These are phyloP conservation scores for Chromobotia macracanthus DNA, from an alignment of 2,797 vertebrate species.

Conservation along the genomic window DNA sequence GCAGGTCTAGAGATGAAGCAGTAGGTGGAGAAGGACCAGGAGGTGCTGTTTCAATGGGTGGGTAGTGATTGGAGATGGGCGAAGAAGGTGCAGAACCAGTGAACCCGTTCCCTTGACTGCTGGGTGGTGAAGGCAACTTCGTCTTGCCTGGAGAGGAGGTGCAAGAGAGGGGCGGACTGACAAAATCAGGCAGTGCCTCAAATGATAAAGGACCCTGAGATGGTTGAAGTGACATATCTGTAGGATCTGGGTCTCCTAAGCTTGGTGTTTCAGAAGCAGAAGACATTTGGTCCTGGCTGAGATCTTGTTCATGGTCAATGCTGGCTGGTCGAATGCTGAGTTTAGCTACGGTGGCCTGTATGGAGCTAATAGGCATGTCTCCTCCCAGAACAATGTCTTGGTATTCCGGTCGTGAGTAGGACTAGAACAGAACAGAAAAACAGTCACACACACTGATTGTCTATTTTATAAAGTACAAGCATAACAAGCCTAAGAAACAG, in stretches of 20 bases:
- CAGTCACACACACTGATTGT: neutral
- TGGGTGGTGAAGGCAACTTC: slow-evolving; percentile 59
- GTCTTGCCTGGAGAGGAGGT: slow-evolving; percentile 65
- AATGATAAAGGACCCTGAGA: slow-evolving; percentile 51
- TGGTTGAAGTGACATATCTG: neutral
- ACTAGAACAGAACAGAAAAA: slow-evolving; percentile 65
- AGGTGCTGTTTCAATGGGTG: slow-evolving; percentile 50
- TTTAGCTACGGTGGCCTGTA: slow-evolving; percentile 96
- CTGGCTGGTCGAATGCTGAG: slow-evolving; percentile 85
- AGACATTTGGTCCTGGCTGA: slow-evolving; percentile 44
- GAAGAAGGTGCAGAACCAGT: slow-evolving; percentile 56
- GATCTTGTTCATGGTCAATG: slow-evolving; percentile 67
- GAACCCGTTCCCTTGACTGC: slow-evolving; percentile 64
- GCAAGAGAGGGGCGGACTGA: slow-evolving; percentile 68
- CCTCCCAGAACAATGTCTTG: slow-evolving; percentile 93
- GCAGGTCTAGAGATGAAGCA: slow-evolving; percentile 86
- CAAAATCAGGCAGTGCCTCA: slow-evolving; percentile 62
- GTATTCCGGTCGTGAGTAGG: slow-evolving; percentile 85
- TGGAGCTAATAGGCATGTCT: slow-evolving; percentile 96
- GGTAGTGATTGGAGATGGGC: slow-evolving; percentile 60
- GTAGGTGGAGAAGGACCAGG: slow-evolving; percentile 52
- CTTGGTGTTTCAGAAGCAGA: slow-evolving; percentile 38
- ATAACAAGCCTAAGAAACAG: neutral
- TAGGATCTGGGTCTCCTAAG: slow-evolving; percentile 52
- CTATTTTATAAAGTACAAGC: neutral